A percentile compares a stretch with the other conserved stretches of the same genome.
phyloP scores from a whole-genome alignment of 2,113 vertebrate species.

The Athene cunicularia region DNA sequence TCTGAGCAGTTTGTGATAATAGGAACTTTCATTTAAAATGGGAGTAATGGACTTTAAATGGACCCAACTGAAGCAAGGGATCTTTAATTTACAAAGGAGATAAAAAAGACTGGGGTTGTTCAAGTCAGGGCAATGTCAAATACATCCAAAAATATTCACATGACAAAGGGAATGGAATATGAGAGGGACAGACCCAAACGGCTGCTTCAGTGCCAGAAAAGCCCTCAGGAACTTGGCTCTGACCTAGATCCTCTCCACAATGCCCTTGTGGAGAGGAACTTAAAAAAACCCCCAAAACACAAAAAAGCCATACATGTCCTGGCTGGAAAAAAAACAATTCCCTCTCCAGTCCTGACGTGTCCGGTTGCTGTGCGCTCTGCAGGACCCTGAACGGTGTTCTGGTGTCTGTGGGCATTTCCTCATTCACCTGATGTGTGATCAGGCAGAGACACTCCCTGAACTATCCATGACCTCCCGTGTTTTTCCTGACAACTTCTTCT shows the following conservation, averaged over 20 bases:
- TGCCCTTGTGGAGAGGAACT: background rate
- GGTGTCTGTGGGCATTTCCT: background rate
- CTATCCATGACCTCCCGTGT: background rate
- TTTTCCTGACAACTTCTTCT: background rate
- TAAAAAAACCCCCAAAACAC: background rate
- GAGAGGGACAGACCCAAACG: background rate
- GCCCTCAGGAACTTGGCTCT: conserved; percentile 10
- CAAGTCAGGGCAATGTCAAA: background rate
- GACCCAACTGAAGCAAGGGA: background rate
- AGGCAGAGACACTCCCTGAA: background rate
- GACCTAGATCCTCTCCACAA: background rate
- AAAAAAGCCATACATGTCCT: background rate
- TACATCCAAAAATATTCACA: background rate
- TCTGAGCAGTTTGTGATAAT: background rate
- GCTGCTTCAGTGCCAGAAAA: background rate
- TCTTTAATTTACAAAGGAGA: background rate
- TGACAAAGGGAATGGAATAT: conserved; percentile 6
- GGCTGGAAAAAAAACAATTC: background rate
- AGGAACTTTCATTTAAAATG: background rate
- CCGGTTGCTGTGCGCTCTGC: background rate
- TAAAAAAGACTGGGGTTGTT: background rate
- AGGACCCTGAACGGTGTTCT: background rate
- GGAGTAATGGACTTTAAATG: background rate
- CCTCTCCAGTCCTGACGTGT: background rate
- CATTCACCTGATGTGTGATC: background rate